These are phyloP conservation scores for Bursaphelenchus okinawaensis DNA, from an alignment of 2,888 invertebrate species.

Conservation along the genomic window DNA sequence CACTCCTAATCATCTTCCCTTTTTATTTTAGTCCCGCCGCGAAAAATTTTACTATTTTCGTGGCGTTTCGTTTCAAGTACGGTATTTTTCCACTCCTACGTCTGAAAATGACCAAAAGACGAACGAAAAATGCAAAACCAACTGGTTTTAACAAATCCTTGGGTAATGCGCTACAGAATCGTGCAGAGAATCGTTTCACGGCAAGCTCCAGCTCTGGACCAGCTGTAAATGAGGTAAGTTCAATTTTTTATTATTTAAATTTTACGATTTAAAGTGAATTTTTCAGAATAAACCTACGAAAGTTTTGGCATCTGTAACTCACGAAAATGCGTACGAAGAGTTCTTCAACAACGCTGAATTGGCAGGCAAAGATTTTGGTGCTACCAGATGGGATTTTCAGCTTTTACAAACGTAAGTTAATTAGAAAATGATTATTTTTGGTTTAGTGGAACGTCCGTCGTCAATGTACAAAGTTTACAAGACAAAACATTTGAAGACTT, in stretches of 20 bases:
- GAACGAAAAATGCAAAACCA: conserved; percentile 45
- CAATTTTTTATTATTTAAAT: conserved; percentile 7
- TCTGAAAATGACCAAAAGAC: conserved; percentile 47
- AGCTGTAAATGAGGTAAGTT: background rate
- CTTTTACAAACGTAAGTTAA: conserved; percentile 38
- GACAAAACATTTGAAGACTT: conserved; percentile 41
- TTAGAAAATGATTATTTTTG: background rate
- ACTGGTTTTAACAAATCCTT: conserved; percentile 49
- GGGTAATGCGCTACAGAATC: conserved; percentile 44
- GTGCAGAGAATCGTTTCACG: conserved; percentile 32
- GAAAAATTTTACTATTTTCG: background rate
- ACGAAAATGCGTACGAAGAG: conserved; percentile 69
- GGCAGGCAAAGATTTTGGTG: conserved; percentile 82
- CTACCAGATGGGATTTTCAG: conserved; percentile 58
- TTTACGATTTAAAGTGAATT: conserved; percentile 6
- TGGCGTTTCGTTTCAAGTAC: background rate
- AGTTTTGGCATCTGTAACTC: conserved; percentile 49
- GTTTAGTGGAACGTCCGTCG: conserved; percentile 38
- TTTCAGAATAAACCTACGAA: conserved; percentile 23
- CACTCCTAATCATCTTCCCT: background rate
- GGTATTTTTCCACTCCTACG: conserved; percentile 3
- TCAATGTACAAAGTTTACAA: conserved; percentile 37
- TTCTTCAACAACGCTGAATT: conserved; percentile 89
- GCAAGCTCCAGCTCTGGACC: background rate
- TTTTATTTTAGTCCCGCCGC: background rate